phyloP scores from a whole-genome alignment of 2,888 invertebrate species.

The Eudemis profundana region DNA sequence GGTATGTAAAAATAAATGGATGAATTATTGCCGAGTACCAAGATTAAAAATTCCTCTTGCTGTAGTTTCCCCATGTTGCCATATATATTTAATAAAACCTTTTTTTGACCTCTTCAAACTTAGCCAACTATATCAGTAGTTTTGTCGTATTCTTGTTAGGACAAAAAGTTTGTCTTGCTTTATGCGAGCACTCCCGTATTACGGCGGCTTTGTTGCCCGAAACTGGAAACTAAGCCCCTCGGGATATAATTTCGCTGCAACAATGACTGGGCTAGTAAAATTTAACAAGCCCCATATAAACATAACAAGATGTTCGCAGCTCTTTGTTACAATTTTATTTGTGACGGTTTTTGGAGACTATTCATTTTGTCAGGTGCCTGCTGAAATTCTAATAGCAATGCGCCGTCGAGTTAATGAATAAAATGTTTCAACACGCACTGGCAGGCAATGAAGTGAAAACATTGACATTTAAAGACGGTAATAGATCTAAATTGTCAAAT shows the following conservation, averaged over 20 bases:
- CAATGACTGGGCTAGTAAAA: constrained; percentile 42
- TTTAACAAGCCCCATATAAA: constrained; percentile 47
- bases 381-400: constrained; percentile 3
- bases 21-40: no score
- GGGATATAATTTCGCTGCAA: constrained; percentile 42
- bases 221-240: constrained; percentile 37
- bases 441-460: neutral
- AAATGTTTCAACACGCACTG: neutral
- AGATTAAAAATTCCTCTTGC: no score
- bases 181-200: constrained; percentile 26
- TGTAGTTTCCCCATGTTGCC: no score
- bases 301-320: constrained; percentile 50
- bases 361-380: constrained; percentile 20
- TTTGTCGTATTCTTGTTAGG: constrained; percentile 25
- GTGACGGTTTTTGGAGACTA: constrained; percentile 19
- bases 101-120: no score
- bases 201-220: constrained; percentile 36
- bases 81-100: no score
- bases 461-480: neutral
- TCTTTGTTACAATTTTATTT: constrained; percentile 42
- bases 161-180: constrained; percentile 32
- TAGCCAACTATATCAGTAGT: no score
- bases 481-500: constrained; percentile 25
- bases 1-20: no score
- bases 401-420: neutral